Conservation (phyloP, 1,140 invertebrate species). For the Himalopsyche phryganea region DNA sequence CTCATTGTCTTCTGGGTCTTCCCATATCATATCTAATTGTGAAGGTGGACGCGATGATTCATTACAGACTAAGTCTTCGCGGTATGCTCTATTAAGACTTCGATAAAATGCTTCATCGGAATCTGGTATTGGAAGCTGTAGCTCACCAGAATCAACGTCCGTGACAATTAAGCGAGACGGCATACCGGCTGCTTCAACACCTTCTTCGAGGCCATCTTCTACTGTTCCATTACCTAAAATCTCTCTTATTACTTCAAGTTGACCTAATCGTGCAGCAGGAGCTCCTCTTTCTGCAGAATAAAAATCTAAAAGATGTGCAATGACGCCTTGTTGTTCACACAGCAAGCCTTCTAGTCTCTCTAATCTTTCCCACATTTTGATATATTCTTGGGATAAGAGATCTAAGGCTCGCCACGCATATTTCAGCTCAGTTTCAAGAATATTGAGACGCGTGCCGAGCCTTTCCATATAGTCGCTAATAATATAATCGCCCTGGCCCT, state of each 20-base stretch:
- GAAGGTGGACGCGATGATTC: conserved; percentile 60
- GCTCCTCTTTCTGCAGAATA: conserved; percentile 55
- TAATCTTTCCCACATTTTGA: conserved; percentile 89
- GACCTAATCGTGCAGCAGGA: conserved; percentile 49
- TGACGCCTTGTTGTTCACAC: conserved; percentile 88
- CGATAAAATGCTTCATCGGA: conserved; percentile 86
- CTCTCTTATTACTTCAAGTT: conserved; percentile 55
- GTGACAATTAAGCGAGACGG: conserved; percentile 41
- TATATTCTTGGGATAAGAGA: conserved; percentile 85
- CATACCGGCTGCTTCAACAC: conserved; percentile 48
- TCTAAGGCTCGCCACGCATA: conserved; percentile 90
- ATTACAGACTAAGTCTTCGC: conserved; percentile 70
- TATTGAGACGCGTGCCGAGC: conserved; percentile 76
- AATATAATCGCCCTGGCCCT: conserved; percentile 57
- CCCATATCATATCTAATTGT: conserved; percentile 80
- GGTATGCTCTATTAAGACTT: conserved; percentile 81
- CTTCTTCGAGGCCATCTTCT: conserved; percentile 60
- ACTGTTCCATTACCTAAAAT: conserved; percentile 59
- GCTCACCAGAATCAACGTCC: conserved; percentile 44
- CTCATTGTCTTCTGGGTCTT: conserved; percentile 57
- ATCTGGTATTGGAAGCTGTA: conserved; percentile 52
- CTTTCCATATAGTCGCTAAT: conserved; percentile 87
- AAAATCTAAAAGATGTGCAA: conserved; percentile 80
- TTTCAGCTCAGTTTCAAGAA: conserved; percentile 84
- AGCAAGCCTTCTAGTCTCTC: conserved; percentile 87